A percentile compares a stretch with the other conserved stretches of the same genome.
phyloP scores from a whole-genome alignment of 2,113 vertebrate genomes.

The Tilapia sparmanii region DNA sequence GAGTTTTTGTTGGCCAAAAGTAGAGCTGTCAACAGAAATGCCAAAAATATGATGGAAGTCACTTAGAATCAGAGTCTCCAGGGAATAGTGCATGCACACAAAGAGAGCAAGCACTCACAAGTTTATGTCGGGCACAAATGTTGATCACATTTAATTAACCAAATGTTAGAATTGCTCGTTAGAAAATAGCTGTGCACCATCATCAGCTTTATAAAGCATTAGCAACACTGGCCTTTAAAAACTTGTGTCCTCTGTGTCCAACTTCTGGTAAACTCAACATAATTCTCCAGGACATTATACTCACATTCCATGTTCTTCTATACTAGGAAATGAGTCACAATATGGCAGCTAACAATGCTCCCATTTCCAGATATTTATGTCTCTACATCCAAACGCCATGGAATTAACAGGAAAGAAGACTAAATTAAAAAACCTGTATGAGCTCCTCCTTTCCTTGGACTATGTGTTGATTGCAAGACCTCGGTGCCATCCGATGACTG shows the following conservation, averaged over 20 bases:
- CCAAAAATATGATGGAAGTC: not conserved
- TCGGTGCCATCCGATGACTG: constrained; percentile 1
- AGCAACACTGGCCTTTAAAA: not conserved
- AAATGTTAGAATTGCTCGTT: not conserved
- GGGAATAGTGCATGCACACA: not conserved
- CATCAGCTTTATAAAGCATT: not conserved
- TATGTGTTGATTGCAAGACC: not conserved
- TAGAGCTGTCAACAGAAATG: not conserved
- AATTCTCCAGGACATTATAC: not conserved
- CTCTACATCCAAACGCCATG: not conserved
- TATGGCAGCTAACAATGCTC: not conserved
- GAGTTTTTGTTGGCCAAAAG: not conserved
- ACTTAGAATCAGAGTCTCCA: not conserved
- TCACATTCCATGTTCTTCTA: not conserved
- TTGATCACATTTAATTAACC: not conserved
- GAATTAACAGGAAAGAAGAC: not conserved
- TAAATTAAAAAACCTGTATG: not conserved
- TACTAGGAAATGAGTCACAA: not conserved
- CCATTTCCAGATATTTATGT: not conserved
- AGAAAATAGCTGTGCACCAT: not conserved
- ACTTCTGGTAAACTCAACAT: not conserved
- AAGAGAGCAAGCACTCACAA: not conserved
- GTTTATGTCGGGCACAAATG: not conserved
- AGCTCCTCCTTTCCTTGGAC: not conserved
- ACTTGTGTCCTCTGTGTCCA: not conserved